phyloP scores from a whole-genome alignment of 2,888 invertebrate species.

The Diloba caeruleocephala region DNA sequence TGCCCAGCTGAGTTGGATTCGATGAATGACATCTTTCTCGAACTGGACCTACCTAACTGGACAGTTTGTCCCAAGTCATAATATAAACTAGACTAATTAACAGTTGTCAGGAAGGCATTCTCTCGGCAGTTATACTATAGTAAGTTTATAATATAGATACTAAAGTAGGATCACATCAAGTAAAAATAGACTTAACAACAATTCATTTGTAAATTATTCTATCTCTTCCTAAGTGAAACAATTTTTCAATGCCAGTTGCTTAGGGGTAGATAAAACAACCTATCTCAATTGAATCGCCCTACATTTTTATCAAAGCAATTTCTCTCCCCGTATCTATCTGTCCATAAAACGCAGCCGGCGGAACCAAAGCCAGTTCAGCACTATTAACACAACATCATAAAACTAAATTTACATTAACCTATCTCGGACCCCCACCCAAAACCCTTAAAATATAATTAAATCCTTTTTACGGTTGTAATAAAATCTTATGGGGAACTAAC shows the following conservation, averaged over 20 bases:
- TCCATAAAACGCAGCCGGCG: conserved; percentile 46
- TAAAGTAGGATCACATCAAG: too few relatives aligned
- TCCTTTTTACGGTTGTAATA: conserved; percentile 59
- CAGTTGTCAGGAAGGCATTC: too few relatives aligned
- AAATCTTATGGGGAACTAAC: conserved; percentile 61
- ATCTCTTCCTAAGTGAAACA: neutral
- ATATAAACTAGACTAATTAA: too few relatives aligned
- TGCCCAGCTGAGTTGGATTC: too few relatives aligned
- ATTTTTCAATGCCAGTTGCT: conserved; percentile 1
- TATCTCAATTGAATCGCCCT: conserved; percentile 33
- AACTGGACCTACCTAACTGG: too few relatives aligned
- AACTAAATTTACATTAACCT: conserved; percentile 55
- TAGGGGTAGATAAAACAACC: conserved; percentile 19
- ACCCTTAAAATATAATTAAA: conserved; percentile 62
- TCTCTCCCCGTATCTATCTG: conserved; percentile 22
- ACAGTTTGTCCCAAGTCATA: too few relatives aligned
- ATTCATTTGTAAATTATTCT: too few relatives aligned
- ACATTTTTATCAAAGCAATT: conserved; percentile 31
- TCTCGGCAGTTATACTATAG: too few relatives aligned
- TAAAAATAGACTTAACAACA: too few relatives aligned
- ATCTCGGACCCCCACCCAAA: conserved; percentile 46
- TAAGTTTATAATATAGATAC: too few relatives aligned
- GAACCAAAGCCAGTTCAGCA: conserved; percentile 41
- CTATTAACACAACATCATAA: conserved; percentile 58
- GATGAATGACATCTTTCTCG: too few relatives aligned